Evolutionary conservation across 2,113 vertebrate species (phyloP), one percentile per base, ranked within the genome.

Genomic region (Thryonomys swinderianus): DNA sequence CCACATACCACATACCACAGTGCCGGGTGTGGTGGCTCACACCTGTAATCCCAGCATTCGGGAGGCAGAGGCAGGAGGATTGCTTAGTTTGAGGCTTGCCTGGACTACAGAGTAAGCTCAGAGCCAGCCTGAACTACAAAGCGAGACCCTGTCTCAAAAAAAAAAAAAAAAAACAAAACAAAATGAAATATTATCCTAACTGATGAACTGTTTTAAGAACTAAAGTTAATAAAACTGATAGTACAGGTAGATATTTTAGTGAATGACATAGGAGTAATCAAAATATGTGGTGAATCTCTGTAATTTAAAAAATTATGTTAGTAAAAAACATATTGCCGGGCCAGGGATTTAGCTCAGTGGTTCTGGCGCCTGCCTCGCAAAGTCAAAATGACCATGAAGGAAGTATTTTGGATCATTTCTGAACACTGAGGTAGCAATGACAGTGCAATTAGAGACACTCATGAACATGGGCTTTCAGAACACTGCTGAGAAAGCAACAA

Each of bases 141-240:
- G n/a, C n/a, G n/a, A n/a, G n/a, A n/a, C n/a, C n/a, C n/a, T n/a
- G n/a, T n/a, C n/a, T n/a, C n/a, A n/a, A n/a, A n/a, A n/a, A n/a
- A n/a, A n/a, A n/a, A n/a, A n/a, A n/a, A n/a, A n/a, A n/a, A n/a
- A n/a, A n/a, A n/a, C n/a, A n/a, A 90, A 6, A n/a, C 71, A 80
- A 95, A 74, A 93, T 95, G 32, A 81, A n/a, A 59, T 62, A 84
- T 12, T 86, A 81, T 69, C 57, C 87, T 87, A 64, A 93, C 0
- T 34, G 45, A 76, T 30, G 67, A 71, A 87, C 51, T 78, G 73
- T 71, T 83, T 95, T 93, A 93, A 89, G 23, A 80, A 37, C 53
- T 45, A 81, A 48, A 57, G n/a, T 85, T 88, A 86, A 79, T 48
- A 85, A 88, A 88, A 53, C 7, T 25, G 17, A 32, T 40, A 87